Conservation (phyloP, 2,888 invertebrate species). For the Cephus pygmeus region DNA sequence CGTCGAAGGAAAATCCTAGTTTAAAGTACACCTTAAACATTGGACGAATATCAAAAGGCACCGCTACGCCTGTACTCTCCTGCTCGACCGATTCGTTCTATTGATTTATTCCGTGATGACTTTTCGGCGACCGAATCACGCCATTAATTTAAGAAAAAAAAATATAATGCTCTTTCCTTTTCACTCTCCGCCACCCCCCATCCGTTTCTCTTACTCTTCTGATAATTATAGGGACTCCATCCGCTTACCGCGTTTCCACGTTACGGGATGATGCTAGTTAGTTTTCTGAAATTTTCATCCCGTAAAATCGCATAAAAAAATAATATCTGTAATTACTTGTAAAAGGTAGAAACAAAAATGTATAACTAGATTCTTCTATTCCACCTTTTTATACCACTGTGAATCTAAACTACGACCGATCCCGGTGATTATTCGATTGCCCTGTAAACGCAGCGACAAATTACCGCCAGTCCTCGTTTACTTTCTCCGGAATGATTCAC, state of each 20-base stretch:
- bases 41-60: not conserved
- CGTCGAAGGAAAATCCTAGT: not conserved
- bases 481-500: constrained; percentile 3
- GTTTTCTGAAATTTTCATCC: not conserved
- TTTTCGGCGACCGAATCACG: not conserved
- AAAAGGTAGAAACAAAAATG: not conserved
- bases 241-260: not conserved
- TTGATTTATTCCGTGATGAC: not conserved
- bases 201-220: too few relatives aligned
- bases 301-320: not conserved
- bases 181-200: too few relatives aligned
- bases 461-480: not conserved
- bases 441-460: not conserved
- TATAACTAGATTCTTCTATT: not conserved
- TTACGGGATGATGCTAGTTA: not conserved
- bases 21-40: not conserved
- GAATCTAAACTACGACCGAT: not conserved
- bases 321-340: not conserved
- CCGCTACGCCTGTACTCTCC: not conserved
- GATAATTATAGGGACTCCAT: not conserved
- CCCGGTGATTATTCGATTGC: not conserved
- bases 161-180: not conserved
- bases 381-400: not conserved
- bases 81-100: not conserved
- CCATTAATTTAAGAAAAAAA: not conserved